A percentile compares a stretch with the other conserved stretches of the same genome.
phyloP scores from a whole-genome alignment of 1,140 invertebrate genomes.

The Apocrypta bakeri region DNA sequence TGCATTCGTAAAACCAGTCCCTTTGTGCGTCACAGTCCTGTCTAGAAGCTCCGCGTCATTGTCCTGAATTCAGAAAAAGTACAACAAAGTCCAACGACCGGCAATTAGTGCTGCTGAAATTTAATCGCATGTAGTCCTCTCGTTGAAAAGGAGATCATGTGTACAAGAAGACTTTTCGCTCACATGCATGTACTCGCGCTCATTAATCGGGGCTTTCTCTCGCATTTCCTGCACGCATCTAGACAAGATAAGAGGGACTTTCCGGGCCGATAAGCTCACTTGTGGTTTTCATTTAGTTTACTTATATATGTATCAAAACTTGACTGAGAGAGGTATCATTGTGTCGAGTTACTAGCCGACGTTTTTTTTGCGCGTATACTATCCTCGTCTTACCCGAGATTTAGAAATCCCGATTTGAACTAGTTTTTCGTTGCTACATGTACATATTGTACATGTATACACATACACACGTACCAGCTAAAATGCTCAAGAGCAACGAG shows the following conservation, averaged over 20 bases:
- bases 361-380: constrained; percentile 4
- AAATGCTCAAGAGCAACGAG: not conserved
- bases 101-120: not conserved
- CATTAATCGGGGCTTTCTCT: constrained; percentile 41
- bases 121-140: not conserved
- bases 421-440: not conserved
- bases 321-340: not conserved
- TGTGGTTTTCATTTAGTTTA: constrained; percentile 19
- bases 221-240: constrained; percentile 28
- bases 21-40: not conserved
- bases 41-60: not conserved
- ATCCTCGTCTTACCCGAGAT: constrained; percentile 15
- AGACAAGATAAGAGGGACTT: constrained; percentile 5
- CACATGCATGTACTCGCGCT: not conserved
- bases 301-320: constrained; percentile 6
- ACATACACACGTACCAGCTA: not conserved
- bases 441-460: not conserved
- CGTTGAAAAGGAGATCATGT: constrained; percentile 15
- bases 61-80: not conserved
- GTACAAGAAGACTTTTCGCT: not conserved
- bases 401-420: constrained; percentile 29
- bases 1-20: not conserved
- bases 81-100: not conserved
- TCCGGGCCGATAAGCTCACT: constrained; percentile 14
- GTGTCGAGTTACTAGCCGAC: not conserved